Base-by-base conservation (phyloP, 1,140 invertebrate species). In the Mya arenaria region DNA sequence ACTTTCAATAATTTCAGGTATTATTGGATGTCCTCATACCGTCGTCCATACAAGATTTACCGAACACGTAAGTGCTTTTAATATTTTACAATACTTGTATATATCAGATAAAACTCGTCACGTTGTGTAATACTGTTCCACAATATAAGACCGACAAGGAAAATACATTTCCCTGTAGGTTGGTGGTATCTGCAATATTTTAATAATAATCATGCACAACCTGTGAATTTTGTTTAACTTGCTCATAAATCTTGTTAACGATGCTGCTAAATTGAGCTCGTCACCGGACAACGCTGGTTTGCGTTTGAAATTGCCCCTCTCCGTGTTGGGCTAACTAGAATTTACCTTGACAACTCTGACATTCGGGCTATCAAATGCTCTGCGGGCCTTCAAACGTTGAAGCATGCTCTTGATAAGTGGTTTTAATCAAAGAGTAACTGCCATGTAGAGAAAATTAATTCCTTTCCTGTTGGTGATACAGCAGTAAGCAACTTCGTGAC, bases 21-120 rank as follows among this genome's bases (percentile, higher is more conserved):
- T 60, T 94, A 17, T 90, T 92, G 28, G 93, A 93, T 73, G 93
- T 94, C 5, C 85, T 94, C 28, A 90, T 94, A 68, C 94, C 94
- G 0, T 92, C 94, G 60, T 91, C 94, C 17, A 91, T 94, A 6
- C 94, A 94, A 87, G 92, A 92, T 56, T 41, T 92, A 4, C 91
- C 91, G 34, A 88, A 91, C 48, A 90, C 86, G 91, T 91, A 82
- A 78, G 78, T 69, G n/a, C n/a, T n/a, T n/a, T n/a, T n/a, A n/a
- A n/a, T n/a, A n/a, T n/a, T n/a, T n/a, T n/a, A n/a, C n/a, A n/a
- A n/a, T n/a, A n/a, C n/a, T n/a, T n/a, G n/a, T n/a, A n/a, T n/a
- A n/a, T n/a, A n/a, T n/a, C n/a, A n/a, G n/a, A n/a, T n/a, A n/a
- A n/a, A n/a, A n/a, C n/a, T n/a, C n/a, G n/a, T n/a, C n/a, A n/a